A percentile compares a stretch with the other conserved stretches of the same genome.
These are phyloP conservation scores for Athene noctua DNA, from an alignment of 2,113 vertebrate genomes.

Conservation along the genomic window DNA sequence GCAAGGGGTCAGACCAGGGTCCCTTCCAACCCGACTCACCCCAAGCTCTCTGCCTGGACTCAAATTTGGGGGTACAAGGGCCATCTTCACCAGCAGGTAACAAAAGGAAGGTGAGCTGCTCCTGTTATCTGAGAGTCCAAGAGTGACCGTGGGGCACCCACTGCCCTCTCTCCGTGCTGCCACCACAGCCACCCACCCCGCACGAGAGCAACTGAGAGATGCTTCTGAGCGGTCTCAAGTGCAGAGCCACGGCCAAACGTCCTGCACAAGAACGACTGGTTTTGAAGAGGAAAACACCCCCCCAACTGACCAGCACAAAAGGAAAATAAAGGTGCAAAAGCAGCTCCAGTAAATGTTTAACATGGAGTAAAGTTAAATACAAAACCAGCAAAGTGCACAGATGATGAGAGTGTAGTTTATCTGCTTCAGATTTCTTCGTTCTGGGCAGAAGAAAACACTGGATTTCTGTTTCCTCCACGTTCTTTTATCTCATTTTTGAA, in stretches of 20 bases:
- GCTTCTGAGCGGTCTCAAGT: neutral
- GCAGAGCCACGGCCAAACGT: neutral
- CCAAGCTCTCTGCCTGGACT: rapidly evolving
- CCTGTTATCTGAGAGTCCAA: neutral
- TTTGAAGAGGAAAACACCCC: neutral
- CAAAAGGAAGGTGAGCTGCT: neutral
- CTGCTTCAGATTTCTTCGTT: neutral
- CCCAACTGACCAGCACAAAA: neutral
- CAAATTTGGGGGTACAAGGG: too few species aligned
- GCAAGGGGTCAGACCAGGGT: neutral
- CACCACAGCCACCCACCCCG: neutral
- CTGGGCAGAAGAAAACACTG: rapidly evolving
- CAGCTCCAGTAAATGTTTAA: neutral
- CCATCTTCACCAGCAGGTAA: rapidly evolving
- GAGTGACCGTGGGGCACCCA: rapidly evolving
- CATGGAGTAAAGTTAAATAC: neutral
- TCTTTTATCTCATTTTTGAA: neutral
- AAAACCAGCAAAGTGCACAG: neutral
- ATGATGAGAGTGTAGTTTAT: neutral
- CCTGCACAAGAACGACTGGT: rapidly evolving
- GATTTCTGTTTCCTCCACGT: neutral
- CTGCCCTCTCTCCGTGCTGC: neutral
- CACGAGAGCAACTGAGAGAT: rapidly evolving
- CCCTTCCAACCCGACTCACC: neutral
- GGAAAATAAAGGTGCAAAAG: neutral